A percentile compares a stretch with the other conserved stretches of the same genome.
These are phyloP conservation scores for Pristis pectinata DNA, from an alignment of 2,797 vertebrate species.

Conservation along the genomic window DNA sequence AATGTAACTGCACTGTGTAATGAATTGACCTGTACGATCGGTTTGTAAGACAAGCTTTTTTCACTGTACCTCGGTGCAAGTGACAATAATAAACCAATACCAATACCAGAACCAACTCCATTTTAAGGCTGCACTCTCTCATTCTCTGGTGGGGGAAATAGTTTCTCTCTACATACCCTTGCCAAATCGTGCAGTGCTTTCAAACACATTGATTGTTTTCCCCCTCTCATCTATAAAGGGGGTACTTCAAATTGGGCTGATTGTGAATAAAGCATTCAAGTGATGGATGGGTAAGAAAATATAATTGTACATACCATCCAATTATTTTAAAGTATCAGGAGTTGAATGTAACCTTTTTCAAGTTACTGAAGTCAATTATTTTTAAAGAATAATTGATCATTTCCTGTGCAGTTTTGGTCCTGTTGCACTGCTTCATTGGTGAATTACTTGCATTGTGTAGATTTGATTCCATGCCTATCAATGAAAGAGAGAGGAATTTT, in stretches of 20 bases:
- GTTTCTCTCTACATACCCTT: background rate
- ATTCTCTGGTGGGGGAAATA: background rate
- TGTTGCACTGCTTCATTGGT: background rate
- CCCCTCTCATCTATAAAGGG: background rate
- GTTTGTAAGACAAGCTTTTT: too few relatives aligned
- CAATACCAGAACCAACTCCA: too few relatives aligned
- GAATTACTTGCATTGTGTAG: background rate
- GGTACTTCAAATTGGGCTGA: background rate
- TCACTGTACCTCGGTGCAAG: too few relatives aligned
- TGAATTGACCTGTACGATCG: too few relatives aligned
- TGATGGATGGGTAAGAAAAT: background rate
- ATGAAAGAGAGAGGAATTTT: background rate
- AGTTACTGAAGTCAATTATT: background rate
- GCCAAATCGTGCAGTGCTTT: background rate
- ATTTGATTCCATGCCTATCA: background rate
- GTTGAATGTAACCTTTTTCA: background rate
- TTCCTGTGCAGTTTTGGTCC: background rate
- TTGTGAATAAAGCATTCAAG: conserved; percentile 8
- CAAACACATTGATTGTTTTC: background rate
- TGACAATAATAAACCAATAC: too few relatives aligned
- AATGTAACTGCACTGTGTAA: too few relatives aligned
- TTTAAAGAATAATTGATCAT: background rate
- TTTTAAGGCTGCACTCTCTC: background rate
- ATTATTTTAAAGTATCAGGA: background rate
- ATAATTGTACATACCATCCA: background rate